Evolutionary conservation across 2,797 vertebrate genomes (phyloP).

Genomic region (Hippopotamyrus pictus): DNA sequence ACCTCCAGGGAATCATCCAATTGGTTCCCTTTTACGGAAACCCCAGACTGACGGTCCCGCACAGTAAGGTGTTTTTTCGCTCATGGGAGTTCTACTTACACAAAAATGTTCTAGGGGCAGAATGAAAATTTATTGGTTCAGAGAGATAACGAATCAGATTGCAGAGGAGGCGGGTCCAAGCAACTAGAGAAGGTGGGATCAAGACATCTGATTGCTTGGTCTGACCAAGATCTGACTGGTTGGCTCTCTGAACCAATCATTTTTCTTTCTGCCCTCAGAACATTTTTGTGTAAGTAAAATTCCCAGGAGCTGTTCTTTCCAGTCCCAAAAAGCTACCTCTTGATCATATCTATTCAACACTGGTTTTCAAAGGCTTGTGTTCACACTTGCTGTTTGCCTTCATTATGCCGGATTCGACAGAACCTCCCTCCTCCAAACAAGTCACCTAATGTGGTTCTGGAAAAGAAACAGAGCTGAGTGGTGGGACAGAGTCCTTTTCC

Average conservation of each 20-base stretch:
- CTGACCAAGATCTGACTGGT: background rate
- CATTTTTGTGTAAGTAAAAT: background rate
- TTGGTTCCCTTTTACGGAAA: background rate
- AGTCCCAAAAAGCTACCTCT: background rate
- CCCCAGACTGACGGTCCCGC: background rate
- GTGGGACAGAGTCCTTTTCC: background rate
- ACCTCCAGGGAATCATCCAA: background rate
- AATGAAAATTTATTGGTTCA: background rate
- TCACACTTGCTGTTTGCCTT: background rate
- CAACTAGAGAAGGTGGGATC: background rate
- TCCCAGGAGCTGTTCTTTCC: background rate
- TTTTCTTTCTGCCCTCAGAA: background rate
- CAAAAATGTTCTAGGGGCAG: background rate
- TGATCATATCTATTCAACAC: background rate
- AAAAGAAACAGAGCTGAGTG: background rate
- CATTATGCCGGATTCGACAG: background rate
- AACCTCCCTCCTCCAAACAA: background rate
- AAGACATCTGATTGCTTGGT: background rate
- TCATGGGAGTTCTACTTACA: background rate
- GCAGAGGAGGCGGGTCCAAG: background rate
- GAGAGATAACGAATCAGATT: background rate
- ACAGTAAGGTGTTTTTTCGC: background rate
- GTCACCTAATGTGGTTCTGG: background rate
- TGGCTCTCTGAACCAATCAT: background rate
- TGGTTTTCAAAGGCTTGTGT: background rate